These are phyloP conservation scores for Betta splendens DNA, from an alignment of 2,797 vertebrate genomes.

Conservation along the genomic window DNA sequence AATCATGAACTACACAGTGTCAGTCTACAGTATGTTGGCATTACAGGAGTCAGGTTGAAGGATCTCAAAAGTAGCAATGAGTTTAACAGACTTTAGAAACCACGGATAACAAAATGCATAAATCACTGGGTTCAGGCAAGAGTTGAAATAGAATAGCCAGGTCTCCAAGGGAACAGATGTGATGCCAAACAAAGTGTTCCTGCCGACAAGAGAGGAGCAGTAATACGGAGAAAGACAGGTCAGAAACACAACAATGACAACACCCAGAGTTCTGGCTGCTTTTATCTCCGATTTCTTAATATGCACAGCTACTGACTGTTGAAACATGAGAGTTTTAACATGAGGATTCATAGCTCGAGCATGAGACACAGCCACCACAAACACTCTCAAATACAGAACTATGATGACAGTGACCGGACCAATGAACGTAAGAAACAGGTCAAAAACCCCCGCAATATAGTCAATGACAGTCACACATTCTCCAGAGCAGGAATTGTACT, in stretches of 20 bases:
- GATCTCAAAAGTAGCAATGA: slow-evolving; percentile 3
- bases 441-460: slow-evolving; percentile 18
- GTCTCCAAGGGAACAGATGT: background rate
- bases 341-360: slow-evolving; percentile 30
- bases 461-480: background rate
- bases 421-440: slow-evolving; percentile 37
- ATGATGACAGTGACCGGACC: slow-evolving; percentile 19
- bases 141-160: slow-evolving; percentile 33
- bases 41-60: background rate
- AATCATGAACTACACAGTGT: too few species aligned
- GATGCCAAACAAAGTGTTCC: too few species aligned
- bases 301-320: too few species aligned
- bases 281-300: too few species aligned
- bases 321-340: too few species aligned
- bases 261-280: slow-evolving; percentile 51
- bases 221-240: too few species aligned
- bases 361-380: slow-evolving; percentile 47
- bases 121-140: slow-evolving; percentile 25
- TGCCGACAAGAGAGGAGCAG: too few species aligned
- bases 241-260: too few species aligned
- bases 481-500: slow-evolving; percentile 40
- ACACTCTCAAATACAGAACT: slow-evolving; percentile 59
- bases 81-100: slow-evolving; percentile 1
- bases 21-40: too few species aligned
- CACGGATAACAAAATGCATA: background rate